A percentile compares a stretch with the other conserved stretches of the same genome.
Conservation (phyloP, 2,113 vertebrate species). For the Aegypius monachus region DNA sequence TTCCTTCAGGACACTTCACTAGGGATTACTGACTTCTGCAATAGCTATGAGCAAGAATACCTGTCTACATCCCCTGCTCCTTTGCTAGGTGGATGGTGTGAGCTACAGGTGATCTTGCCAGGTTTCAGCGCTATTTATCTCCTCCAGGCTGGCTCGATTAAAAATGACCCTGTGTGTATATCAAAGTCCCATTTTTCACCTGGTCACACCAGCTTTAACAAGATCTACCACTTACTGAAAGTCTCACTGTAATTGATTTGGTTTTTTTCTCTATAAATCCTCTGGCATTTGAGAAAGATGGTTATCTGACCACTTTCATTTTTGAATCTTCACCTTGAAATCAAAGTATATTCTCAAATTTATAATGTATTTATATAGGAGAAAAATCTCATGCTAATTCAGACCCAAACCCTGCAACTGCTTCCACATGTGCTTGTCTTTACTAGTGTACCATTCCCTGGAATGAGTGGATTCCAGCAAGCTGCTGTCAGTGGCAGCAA, state of each 20-base stretch:
- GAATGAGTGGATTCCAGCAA: slow-evolving; percentile 18
- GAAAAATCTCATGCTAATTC: not conserved
- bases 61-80: not conserved
- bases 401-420: not conserved
- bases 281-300: not conserved
- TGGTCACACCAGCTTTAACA: not conserved
- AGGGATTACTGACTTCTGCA: not conserved
- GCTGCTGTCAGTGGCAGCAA: slow-evolving; percentile 7
- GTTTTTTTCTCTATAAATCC: not conserved
- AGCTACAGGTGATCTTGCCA: not conserved
- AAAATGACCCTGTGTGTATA: not conserved
- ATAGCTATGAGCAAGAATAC: not conserved
- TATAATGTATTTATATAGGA: not conserved
- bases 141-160: not conserved
- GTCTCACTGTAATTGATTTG: not conserved
- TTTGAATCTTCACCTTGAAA: not conserved
- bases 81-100: not conserved
- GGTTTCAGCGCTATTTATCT: not conserved
- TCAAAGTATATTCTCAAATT: not conserved
- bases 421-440: not conserved
- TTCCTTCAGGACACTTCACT: not conserved
- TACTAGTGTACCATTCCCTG: not conserved
- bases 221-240: not conserved
- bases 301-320: not conserved
- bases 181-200: not conserved